phyloP scores from a whole-genome alignment of 1,140 invertebrate species.

The Antheraea mylitta region DNA sequence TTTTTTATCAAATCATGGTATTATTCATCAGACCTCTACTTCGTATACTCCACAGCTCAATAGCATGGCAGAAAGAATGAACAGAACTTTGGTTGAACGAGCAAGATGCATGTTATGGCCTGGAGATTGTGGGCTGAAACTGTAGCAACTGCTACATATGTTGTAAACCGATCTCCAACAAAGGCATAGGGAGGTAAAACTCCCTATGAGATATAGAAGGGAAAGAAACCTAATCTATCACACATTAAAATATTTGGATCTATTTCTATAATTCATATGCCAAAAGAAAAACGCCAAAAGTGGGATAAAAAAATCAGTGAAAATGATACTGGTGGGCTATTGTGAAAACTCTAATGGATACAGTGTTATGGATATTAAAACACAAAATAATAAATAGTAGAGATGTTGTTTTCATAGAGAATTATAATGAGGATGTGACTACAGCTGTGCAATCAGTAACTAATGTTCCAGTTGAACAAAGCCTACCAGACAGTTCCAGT shows the following conservation, averaged over 20 bases:
- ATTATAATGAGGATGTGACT: background rate
- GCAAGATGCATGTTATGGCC: constrained; percentile 16
- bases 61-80: no score
- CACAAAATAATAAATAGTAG: constrained; percentile 15
- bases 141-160: no score
- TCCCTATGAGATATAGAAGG: constrained; percentile 59
- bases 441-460: background rate
- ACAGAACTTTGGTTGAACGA: constrained; percentile 20
- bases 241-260: no score
- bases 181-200: constrained; percentile 33
- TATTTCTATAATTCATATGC: no score
- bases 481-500: background rate
- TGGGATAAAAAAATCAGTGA: constrained; percentile 51
- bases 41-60: no score
- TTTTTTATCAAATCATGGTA: constrained; percentile 19
- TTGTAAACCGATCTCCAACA: constrained; percentile 30
- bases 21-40: constrained; percentile 20
- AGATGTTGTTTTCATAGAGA: constrained; percentile 21
- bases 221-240: no score
- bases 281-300: constrained; percentile 54
- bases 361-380: constrained; percentile 39
- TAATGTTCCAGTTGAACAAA: background rate
- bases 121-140: background rate
- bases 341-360: constrained; percentile 49
- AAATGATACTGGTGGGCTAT: constrained; percentile 64